Evolutionary conservation across 2,888 invertebrate genomes (phyloP), one percentile per base, ranked within the genome.

Genomic region (Agrotis clavis): DNA sequence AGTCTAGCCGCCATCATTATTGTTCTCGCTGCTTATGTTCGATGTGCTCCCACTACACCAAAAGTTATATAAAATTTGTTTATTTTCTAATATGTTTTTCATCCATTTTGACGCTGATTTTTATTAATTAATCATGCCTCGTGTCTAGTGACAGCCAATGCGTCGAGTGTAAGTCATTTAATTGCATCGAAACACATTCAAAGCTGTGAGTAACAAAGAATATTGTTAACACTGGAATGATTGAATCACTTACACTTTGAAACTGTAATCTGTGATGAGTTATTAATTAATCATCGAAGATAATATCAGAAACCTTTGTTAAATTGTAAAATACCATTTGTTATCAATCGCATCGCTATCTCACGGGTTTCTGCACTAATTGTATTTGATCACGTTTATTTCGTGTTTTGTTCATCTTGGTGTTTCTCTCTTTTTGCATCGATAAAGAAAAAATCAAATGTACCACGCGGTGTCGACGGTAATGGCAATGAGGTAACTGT

Each of bases 381-480:
- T 87, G 81, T 87, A 86, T 84, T 85, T 88, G 60, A 87, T 87
- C 92, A 90, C 89, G 86, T 91, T 89, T 88, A 87, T 86, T 87
- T 91, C 90, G 89, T 90, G 88, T 94, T 94, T 91, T 95, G 92
- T 95, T 96, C 94, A 95, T 94, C 90, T 95, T 94, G 93, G 86
- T 96, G 94, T 95, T 96, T 96, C 94, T 96, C 92, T 95, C 96
- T 97, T 96, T 96, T 96, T 97, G 97, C 96, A 96, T 96, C 97
- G 91, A 94, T 95, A 95, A 96, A 97, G 97, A 97, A 97, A 97
- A 97, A 98, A 98, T 97, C 98, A 98, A 98, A 98, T 98, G 98
- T 98, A 98, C 97, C 98, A 98, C 97, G 98, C 98, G 95, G 98
- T 99, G 94, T 98, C 98, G 89, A 98, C 98, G 96, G 98, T 99